Evolutionary conservation across 2,888 invertebrate species (phyloP).

Genomic region (Cheilosia soror): DNA sequence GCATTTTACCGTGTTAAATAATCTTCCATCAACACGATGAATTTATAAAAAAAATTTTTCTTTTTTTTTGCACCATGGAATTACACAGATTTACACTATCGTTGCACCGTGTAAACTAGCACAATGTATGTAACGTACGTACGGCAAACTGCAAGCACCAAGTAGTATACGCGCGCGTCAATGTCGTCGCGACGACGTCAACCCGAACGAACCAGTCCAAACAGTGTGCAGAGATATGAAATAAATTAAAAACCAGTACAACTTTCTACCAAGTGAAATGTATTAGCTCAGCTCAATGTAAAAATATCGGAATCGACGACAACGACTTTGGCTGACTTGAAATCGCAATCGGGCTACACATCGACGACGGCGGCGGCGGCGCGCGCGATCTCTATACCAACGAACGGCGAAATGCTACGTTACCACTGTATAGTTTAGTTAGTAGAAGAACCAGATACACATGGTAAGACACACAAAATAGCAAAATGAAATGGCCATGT

Average conservation of each 20-base stretch:
- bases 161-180: conserved; percentile 27
- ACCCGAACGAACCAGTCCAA: conserved; percentile 45
- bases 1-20: conserved; percentile 66
- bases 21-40: conserved; percentile 70
- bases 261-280: conserved; percentile 75
- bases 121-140: conserved; percentile 43
- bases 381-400: conserved; percentile 28
- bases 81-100: conserved; percentile 33
- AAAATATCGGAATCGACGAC: conserved; percentile 66
- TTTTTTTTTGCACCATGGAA: background rate
- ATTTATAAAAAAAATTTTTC: conserved; percentile 40
- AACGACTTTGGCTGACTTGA: conserved; percentile 46
- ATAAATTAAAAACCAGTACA: conserved; percentile 75
- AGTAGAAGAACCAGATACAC: conserved; percentile 66
- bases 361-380: conserved; percentile 11
- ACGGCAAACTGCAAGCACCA: conserved; percentile 25
- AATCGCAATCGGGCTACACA: conserved; percentile 42
- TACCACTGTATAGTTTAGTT: conserved; percentile 39
- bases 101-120: conserved; percentile 67
- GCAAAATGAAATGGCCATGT: conserved; percentile 61
- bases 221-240: conserved; percentile 40
- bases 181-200: conserved; percentile 18
- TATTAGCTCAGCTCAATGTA: conserved; percentile 73
- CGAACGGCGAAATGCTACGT: conserved; percentile 43
- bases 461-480: conserved; percentile 68